These are phyloP conservation scores for Eira barbara DNA, from an alignment of 2,113 vertebrate species.

Conservation along the genomic window DNA sequence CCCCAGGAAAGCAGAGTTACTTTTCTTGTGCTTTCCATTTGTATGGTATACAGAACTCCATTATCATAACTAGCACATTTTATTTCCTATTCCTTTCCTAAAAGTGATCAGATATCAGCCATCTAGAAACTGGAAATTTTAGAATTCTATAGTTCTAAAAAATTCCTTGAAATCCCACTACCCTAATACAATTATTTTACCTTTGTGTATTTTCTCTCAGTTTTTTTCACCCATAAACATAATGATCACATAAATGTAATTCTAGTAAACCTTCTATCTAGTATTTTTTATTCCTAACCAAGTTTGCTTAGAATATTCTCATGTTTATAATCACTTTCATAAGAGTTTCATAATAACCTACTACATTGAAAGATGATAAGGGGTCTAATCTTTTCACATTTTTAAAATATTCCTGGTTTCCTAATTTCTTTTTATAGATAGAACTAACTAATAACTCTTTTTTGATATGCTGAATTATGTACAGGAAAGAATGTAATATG, in stretches of 20 bases:
- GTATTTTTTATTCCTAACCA: background rate
- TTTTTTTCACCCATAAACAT: background rate
- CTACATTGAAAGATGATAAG: background rate
- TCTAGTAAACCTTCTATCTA: background rate
- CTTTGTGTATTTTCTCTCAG: background rate
- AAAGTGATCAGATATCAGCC: background rate
- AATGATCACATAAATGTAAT: background rate
- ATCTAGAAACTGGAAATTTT: background rate
- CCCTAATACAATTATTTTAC: background rate
- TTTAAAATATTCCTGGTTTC: background rate
- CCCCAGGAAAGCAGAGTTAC: background rate
- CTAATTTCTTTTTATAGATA: background rate
- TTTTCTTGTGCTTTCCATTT: background rate
- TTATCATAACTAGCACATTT: background rate
- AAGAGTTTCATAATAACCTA: background rate
- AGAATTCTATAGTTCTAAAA: background rate
- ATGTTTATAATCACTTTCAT: background rate
- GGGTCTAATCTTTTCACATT: background rate
- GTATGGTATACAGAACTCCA: no score
- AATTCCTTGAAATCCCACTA: background rate
- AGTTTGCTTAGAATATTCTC: background rate
- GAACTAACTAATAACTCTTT: background rate
- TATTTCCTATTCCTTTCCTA: background rate
- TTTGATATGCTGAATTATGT: background rate
- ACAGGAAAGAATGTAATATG: background rate